Conservation (phyloP, 2,888 invertebrate species). For the Agonopterix arenella region DNA sequence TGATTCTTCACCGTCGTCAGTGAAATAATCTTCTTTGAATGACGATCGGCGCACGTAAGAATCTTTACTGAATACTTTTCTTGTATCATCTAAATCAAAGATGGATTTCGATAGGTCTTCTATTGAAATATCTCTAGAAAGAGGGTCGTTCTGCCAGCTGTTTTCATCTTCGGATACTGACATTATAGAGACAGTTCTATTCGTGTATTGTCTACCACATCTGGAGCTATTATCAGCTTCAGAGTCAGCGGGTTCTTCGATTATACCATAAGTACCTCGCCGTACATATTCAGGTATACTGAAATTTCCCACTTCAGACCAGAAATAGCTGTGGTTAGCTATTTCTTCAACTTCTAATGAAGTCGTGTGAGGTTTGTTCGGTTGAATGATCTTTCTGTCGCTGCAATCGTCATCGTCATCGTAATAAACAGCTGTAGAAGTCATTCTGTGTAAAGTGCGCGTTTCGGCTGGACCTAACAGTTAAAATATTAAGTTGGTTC, state of each 20-base stretch:
- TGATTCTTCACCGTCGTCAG: constrained; percentile 59
- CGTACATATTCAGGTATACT: constrained; percentile 60
- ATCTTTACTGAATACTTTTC: constrained; percentile 72
- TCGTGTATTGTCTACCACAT: constrained; percentile 42
- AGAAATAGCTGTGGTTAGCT: constrained; percentile 76
- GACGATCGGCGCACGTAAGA: constrained; percentile 62
- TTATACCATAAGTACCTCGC: constrained; percentile 64
- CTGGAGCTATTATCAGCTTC: constrained; percentile 64
- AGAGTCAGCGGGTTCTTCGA: constrained; percentile 73
- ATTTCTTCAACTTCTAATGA: constrained; percentile 78
- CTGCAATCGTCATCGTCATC: constrained; percentile 64
- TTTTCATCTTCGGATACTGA: constrained; percentile 81
- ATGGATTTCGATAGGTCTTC: constrained; percentile 75
- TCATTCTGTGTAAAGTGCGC: constrained; percentile 81
- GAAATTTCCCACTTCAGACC: constrained; percentile 71
- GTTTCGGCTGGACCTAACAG: constrained; percentile 81
- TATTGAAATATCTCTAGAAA: constrained; percentile 76
- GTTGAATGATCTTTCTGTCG: constrained; percentile 54
- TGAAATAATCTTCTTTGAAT: constrained; percentile 65
- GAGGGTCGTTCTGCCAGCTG: constrained; percentile 71
- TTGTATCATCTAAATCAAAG: constrained; percentile 67
- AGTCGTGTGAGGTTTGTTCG: constrained; percentile 69
- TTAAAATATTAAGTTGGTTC: constrained; percentile 65
- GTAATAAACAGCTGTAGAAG: constrained; percentile 76
- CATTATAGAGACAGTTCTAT: constrained; percentile 80